These are phyloP conservation scores for Vanessa atalanta DNA, from an alignment of 1,140 invertebrate genomes.

Conservation along the genomic window DNA sequence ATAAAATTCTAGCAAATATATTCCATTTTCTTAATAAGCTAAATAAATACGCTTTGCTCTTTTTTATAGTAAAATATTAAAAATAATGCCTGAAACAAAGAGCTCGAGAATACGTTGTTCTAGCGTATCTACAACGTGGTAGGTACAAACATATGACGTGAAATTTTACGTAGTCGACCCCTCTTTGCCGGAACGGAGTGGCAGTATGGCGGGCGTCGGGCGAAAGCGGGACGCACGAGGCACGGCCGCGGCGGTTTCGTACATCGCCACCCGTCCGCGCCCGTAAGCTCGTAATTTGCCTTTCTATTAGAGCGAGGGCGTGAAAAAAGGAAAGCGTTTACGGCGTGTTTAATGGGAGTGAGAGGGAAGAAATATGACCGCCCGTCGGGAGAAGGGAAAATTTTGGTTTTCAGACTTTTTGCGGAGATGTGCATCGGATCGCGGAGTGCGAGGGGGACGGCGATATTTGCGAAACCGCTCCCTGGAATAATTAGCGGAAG, in stretches of 20 bases:
- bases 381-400: slow-evolving; percentile 77
- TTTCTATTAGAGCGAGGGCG: slow-evolving; percentile 81
- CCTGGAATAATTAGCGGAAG: slow-evolving; percentile 78
- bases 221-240: slow-evolving; percentile 62
- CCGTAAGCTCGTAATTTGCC: slow-evolving; percentile 81
- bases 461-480: slow-evolving; percentile 66
- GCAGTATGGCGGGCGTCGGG: slow-evolving; percentile 53
- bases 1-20: background rate
- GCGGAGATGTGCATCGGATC: slow-evolving; percentile 76
- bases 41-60: background rate
- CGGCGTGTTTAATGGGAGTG: slow-evolving; percentile 79
- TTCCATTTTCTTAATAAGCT: background rate
- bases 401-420: slow-evolving; percentile 80
- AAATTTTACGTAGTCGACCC: slow-evolving; percentile 75
- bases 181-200: slow-evolving; percentile 60
- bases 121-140: slow-evolving; percentile 13
- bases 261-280: slow-evolving; percentile 79
- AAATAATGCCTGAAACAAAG: background rate
- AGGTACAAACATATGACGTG: slow-evolving; percentile 69
- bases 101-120: slow-evolving; percentile 4
- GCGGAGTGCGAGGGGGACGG: slow-evolving; percentile 69
- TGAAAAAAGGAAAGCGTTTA: slow-evolving; percentile 82
- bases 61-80: background rate
- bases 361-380: slow-evolving; percentile 79
- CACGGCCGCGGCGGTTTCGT: slow-evolving; percentile 70